A percentile compares a stretch with the other conserved stretches of the same genome.
phyloP scores from a whole-genome alignment of 2,113 vertebrate species.

The Malaclemys terrapin region DNA sequence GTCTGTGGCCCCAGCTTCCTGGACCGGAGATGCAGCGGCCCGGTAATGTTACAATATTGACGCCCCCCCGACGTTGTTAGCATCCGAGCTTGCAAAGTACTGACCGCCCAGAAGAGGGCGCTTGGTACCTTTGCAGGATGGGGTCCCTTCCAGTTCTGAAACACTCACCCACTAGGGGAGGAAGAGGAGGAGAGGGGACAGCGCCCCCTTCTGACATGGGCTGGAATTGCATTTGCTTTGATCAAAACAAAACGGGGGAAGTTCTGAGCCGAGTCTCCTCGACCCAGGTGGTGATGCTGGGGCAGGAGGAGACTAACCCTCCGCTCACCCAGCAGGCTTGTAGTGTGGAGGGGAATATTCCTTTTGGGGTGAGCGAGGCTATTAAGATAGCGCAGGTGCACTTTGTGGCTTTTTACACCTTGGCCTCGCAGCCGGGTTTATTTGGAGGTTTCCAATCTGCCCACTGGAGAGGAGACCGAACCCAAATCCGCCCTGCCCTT shows the following conservation, averaged over 20 bases:
- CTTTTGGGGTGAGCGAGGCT: not conserved
- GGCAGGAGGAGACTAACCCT: not conserved
- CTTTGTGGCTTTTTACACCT: not conserved
- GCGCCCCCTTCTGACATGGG: not conserved
- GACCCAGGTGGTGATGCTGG: not conserved
- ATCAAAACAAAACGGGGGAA: not conserved
- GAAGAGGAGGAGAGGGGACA: not conserved
- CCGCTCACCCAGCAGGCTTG: not conserved
- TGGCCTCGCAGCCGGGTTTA: slow-evolving; percentile 12
- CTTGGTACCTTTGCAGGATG: not conserved
- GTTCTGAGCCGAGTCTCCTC: not conserved
- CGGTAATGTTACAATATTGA: no score
- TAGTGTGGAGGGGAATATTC: accelerated
- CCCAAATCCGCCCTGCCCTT: not conserved
- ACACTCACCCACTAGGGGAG: not conserved
- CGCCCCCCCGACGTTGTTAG: accelerated
- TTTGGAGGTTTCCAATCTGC: not conserved
- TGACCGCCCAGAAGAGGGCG: not conserved
- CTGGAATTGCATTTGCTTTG: not conserved
- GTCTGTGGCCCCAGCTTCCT: no score
- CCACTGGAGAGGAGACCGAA: not conserved
- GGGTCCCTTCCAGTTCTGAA: not conserved
- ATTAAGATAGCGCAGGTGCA: not conserved
- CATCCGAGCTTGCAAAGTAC: no score
- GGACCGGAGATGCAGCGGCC: no score